phyloP scores from a whole-genome alignment of 2,888 invertebrate species.

The Volucella inflata region DNA sequence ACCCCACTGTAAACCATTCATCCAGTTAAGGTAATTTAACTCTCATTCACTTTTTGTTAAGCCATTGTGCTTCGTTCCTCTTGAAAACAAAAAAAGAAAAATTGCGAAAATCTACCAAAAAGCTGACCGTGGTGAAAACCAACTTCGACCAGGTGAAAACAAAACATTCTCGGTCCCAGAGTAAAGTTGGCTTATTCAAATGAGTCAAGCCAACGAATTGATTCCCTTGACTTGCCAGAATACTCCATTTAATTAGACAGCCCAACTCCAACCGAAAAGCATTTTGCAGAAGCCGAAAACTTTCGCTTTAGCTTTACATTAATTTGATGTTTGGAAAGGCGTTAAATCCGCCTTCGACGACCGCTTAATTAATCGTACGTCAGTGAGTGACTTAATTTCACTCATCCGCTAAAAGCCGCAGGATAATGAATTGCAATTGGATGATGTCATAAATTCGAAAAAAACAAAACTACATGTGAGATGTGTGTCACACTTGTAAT shows the following conservation, averaged over 20 bases:
- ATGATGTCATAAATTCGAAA: conserved; percentile 28
- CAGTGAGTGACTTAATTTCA: conserved; percentile 62
- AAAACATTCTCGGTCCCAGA: not conserved
- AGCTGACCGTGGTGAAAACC: not conserved
- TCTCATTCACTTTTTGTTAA: no score
- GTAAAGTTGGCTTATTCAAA: not conserved
- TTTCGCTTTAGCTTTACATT: not conserved
- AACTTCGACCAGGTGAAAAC: not conserved
- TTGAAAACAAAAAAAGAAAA: not conserved
- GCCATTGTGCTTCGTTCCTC: not conserved
- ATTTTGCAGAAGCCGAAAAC: no score
- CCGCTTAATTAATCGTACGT: conserved; percentile 54
- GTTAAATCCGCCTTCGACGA: not conserved
- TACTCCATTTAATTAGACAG: not conserved
- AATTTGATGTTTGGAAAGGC: conserved; percentile 6
- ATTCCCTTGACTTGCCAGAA: not conserved
- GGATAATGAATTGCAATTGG: conserved; percentile 53
- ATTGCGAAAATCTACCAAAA: not conserved
- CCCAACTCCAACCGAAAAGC: no score
- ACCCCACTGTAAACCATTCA: no score
- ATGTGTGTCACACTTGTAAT: conserved; percentile 6
- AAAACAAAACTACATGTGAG: conserved; percentile 24
- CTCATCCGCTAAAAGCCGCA: conserved; percentile 55
- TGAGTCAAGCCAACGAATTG: not conserved
- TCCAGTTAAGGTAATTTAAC: no score